Conservation (phyloP, 2,888 invertebrate genomes). For the Hydrotaea cyrtoneurina region DNA sequence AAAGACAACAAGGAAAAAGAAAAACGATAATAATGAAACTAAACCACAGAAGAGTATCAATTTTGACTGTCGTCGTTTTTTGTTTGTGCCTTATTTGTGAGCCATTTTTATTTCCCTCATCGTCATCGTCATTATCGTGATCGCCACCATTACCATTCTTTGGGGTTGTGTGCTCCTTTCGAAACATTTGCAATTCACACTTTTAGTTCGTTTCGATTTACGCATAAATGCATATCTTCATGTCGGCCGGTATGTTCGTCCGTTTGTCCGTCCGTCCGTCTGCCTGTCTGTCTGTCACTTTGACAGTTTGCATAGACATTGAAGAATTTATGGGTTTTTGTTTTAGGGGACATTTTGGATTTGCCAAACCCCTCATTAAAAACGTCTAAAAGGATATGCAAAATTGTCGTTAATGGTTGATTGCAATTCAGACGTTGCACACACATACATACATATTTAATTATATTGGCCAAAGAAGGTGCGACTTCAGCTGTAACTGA, state of each 20-base stretch:
- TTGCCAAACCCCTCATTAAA: constrained; percentile 4
- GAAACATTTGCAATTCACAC: constrained; percentile 66
- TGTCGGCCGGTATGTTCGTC: constrained; percentile 43
- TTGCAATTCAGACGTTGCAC: no score
- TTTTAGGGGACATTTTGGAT: constrained; percentile 20
- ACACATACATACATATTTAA: no score
- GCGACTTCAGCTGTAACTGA: no score
- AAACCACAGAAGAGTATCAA: constrained; percentile 64
- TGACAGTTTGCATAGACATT: constrained; percentile 65
- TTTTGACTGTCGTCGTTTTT: constrained; percentile 31
- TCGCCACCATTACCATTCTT: constrained; percentile 25
- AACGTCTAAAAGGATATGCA: not conserved
- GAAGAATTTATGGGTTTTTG: constrained; percentile 62
- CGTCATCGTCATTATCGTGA: not conserved
- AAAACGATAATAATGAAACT: constrained; percentile 56
- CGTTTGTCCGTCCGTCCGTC: constrained; percentile 10
- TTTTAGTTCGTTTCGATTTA: constrained; percentile 33
- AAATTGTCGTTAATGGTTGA: constrained; percentile 8
- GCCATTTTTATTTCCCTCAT: constrained; percentile 61
- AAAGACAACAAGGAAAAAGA: not conserved
- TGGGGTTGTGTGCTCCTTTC: not conserved
- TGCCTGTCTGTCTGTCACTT: constrained; percentile 57
- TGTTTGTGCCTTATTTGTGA: constrained; percentile 52
- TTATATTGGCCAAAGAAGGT: no score
- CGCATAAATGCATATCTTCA: constrained; percentile 37